Percentiles rank a stretch among this genome's conserved stretches.
phyloP scores from a whole-genome alignment of 2,797 vertebrate genomes.

The Rhynchonycteris naso region DNA sequence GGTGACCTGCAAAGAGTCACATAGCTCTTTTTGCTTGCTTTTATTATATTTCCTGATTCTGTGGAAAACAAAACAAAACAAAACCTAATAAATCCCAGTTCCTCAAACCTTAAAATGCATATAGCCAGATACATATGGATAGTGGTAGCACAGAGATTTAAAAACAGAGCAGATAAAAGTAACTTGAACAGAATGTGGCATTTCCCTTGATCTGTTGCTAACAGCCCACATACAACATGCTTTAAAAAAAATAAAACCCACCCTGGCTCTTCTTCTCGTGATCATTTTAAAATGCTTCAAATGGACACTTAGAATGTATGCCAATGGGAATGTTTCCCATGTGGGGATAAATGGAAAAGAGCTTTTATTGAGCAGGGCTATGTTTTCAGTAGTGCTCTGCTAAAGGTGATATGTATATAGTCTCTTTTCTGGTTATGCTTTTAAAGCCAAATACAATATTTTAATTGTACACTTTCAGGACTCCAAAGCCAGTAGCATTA shows the following conservation, averaged over 20 bases:
- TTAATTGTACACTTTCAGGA: slow-evolving; percentile 26
- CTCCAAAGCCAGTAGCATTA: neutral
- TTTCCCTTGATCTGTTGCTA: slow-evolving; percentile 82
- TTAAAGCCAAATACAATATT: slow-evolving; percentile 44
- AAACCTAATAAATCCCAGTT: neutral
- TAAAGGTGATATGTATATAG: neutral
- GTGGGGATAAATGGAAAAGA: neutral
- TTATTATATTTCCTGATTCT: neutral
- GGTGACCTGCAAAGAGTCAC: neutral
- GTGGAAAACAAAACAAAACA: slow-evolving; percentile 21
- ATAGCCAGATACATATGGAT: slow-evolving; percentile 63
- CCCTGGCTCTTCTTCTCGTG: slow-evolving; percentile 71
- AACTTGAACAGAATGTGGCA: slow-evolving; percentile 80
- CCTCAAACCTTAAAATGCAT: slow-evolving; percentile 61
- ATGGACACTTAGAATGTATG: slow-evolving; percentile 74
- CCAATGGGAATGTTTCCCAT: slow-evolving; percentile 10
- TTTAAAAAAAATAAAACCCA: slow-evolving; percentile 79
- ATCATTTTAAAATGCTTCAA: slow-evolving; percentile 79
- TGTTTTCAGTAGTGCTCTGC: neutral
- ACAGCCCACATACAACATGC: slow-evolving; percentile 81
- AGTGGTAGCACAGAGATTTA: slow-evolving; percentile 74
- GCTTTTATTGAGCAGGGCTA: slow-evolving; percentile 17
- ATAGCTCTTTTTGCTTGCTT: neutral
- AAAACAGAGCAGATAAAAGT: slow-evolving; percentile 77
- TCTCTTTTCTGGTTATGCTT: slow-evolving; percentile 14